phyloP scores from a whole-genome alignment of 2,797 vertebrate species.

The Novumbra hubbsi region DNA sequence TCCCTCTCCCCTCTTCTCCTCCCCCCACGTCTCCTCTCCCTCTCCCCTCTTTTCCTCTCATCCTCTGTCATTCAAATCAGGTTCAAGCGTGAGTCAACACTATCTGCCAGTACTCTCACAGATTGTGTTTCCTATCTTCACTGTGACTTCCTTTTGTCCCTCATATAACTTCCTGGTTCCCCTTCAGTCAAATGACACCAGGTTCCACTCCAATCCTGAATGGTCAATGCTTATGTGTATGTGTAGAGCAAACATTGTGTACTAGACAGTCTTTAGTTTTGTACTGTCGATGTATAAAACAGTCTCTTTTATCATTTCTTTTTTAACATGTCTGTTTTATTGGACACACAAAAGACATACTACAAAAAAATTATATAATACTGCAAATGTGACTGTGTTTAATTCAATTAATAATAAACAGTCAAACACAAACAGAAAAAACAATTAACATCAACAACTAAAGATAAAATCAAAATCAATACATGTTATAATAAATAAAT shows the following conservation, averaged over 20 bases:
- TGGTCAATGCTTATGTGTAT: conserved; percentile 24
- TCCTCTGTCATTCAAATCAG: conserved; percentile 40
- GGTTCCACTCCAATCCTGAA: not conserved
- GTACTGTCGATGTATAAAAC: not conserved
- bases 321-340: no score
- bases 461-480: no score
- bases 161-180: conserved; percentile 57
- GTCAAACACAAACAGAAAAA: no score
- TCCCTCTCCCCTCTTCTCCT: not conserved
- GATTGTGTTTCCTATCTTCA: conserved; percentile 7
- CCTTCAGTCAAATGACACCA: conserved; percentile 45
- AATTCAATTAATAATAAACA: no score
- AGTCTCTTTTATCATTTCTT: not conserved
- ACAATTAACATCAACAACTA: no score
- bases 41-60: not conserved
- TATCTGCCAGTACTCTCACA: conserved; percentile 9
- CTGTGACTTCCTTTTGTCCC: conserved; percentile 42
- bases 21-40: not conserved
- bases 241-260: not conserved
- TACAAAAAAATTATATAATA: no score
- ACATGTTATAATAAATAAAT: no score
- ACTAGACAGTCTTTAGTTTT: not conserved
- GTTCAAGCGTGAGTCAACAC: conserved; percentile 39
- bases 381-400: no score
- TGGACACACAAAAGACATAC: no score